Base-by-base conservation (phyloP, 2,113 vertebrate species). In the Rhegmatorhina hoffmannsi region DNA sequence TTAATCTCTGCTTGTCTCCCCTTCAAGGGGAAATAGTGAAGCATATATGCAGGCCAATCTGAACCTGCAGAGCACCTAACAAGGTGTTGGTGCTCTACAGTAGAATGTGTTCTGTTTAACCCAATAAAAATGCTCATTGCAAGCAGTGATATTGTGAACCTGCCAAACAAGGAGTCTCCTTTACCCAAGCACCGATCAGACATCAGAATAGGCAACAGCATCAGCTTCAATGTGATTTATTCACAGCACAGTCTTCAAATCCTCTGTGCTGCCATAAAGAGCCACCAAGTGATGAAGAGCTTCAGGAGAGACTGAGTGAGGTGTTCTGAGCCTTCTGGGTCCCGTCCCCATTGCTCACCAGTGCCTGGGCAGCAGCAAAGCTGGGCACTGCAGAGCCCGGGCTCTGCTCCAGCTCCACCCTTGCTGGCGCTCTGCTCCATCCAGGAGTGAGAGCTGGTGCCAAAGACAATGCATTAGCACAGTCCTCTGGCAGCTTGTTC, bases 211-310 rank as follows among this genome's bases (percentile, higher is more conserved):
- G 34, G 21, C 49, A 89, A 6, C n/a, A 12, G 19, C 53, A 33
- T 58, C 0, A 0, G 23, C 52, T 58, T 19, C 47, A 26, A 2
- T 4, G 1, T 3, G 7, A 36, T 14, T 58, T 38, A 44, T 29
- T 49, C n/a, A 14, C 25, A 18, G 68, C 28, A 24, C 23, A 23
- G 8, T 28, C 74, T 55, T 31, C 38, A 75, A 70, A 58, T 49
- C 73, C 72, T 36, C 49, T 34, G 43, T 26, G 20, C 36, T 60
- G 50, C 17, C 13, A 2, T 12, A 3, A 73, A 52, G 33, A 84
- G 50, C 11, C 43, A 24, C 5, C 17, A 24, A 43, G 53, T 1
- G 31, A 24, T 23, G 33, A 55, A 34, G 72, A 47, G 69, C 36
- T 92, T 77, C 2, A 3, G 44, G 20, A 47, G 33, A 74, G 3